Conservation (phyloP, 2,888 invertebrate genomes). For the Parnassius glacialis region DNA sequence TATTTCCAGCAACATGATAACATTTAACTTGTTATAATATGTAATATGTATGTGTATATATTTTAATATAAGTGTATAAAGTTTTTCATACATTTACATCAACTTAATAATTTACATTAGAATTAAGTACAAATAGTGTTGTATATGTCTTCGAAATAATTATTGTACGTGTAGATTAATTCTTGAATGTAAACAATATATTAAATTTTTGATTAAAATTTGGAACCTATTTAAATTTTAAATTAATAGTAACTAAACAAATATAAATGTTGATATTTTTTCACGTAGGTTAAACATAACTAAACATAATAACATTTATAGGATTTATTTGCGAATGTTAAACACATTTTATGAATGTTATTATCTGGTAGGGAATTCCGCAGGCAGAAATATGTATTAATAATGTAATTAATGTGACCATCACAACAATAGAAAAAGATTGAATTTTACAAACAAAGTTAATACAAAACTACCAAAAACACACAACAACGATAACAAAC, state of each 20-base stretch:
- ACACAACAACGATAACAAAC: conserved; percentile 2
- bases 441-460: conserved; percentile 1
- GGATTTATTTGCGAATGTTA: no score
- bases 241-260: no score
- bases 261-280: no score
- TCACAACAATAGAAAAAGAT: conserved; percentile 1
- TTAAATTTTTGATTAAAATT: no score
- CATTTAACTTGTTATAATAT: conserved; percentile 38
- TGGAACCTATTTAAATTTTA: no score
- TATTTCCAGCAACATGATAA: conserved; percentile 66
- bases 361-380: no score
- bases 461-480: neutral
- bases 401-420: no score
- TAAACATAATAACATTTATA: no score
- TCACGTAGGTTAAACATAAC: no score
- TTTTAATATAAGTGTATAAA: conserved; percentile 42
- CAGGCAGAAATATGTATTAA: no score
- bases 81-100: conserved; percentile 11
- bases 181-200: neutral
- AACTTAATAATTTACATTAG: conserved; percentile 8
- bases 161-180: neutral
- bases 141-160: conserved; percentile 12
- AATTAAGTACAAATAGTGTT: conserved; percentile 18
- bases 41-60: conserved; percentile 37
- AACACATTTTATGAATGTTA: no score